phyloP scores from a whole-genome alignment of 2,797 vertebrate genomes.

The Platalea minor region DNA sequence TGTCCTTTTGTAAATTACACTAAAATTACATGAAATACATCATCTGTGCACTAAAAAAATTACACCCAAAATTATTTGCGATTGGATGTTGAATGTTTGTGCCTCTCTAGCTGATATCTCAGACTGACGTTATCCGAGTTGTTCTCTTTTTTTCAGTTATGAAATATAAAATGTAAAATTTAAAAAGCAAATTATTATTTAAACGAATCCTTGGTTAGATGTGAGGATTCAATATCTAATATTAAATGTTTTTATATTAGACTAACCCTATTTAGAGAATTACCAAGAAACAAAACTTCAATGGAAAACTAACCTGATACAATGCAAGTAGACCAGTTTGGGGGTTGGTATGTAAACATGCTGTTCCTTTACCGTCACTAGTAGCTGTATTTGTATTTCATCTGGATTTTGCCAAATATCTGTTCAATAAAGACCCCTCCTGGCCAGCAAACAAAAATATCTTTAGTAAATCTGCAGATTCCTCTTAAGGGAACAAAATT shows the following conservation, averaged over 20 bases:
- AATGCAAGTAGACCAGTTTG: neutral
- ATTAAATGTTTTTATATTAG: neutral
- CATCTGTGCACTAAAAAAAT: neutral
- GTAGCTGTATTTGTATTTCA: neutral
- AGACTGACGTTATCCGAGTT: neutral
- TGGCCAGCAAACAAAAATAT: neutral
- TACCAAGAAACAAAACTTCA: neutral
- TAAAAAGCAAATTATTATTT: neutral
- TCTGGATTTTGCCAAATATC: neutral
- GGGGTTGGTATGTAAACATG: neutral
- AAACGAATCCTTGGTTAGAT: neutral
- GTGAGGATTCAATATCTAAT: neutral
- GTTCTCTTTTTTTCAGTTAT: neutral
- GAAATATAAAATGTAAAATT: neutral
- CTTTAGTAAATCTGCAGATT: slow-evolving; percentile 1
- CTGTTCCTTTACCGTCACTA: neutral
- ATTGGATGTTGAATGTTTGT: neutral
- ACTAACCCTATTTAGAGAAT: neutral
- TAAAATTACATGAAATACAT: neutral
- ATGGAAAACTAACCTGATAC: neutral
- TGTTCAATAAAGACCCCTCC: neutral
- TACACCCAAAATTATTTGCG: neutral
- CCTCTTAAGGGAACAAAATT: neutral
- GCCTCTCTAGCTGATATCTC: neutral
- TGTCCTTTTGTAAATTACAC: neutral